phyloP scores from a whole-genome alignment of 92 coral and sea anemone species.

The Zoanthus solanderi region DNA sequence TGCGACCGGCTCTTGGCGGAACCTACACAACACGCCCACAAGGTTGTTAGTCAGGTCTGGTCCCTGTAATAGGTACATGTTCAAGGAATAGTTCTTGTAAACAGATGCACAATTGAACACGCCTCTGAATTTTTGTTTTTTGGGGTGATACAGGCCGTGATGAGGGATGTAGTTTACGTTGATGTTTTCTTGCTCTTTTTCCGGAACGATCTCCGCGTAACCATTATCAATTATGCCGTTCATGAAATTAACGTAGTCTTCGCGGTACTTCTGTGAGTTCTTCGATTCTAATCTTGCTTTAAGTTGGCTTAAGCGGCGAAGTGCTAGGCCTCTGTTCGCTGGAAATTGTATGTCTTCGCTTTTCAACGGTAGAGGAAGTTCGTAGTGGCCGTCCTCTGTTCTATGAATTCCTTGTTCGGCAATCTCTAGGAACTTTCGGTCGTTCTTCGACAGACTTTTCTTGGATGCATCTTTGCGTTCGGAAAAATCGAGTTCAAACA shows the following conservation, averaged over 20 bases:
- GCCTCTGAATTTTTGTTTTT: conserved; percentile 42
- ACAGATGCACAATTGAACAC: conserved; percentile 47
- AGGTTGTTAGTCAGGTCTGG: conserved; percentile 61
- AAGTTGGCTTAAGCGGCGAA: conserved; percentile 3
- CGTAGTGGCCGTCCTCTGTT: conserved; percentile 5
- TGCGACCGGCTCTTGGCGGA: conserved; percentile 57
- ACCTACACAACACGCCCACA: conserved; percentile 54
- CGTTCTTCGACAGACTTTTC: not conserved
- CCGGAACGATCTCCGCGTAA: conserved; percentile 41
- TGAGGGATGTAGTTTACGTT: conserved; percentile 56
- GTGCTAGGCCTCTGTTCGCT: conserved; percentile 1
- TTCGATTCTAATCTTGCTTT: conserved; percentile 6
- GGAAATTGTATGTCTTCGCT: not conserved
- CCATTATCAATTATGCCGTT: conserved; percentile 57
- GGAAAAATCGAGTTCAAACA: not conserved
- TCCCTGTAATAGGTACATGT: conserved; percentile 59
- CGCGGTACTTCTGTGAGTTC: conserved; percentile 27
- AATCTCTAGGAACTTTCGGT: not conserved
- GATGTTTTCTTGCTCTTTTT: not conserved
- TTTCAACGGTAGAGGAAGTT: not conserved
- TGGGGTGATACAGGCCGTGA: conserved; percentile 65
- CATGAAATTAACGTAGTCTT: conserved; percentile 57
- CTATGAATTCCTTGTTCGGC: conserved; percentile 4
- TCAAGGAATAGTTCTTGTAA: conserved; percentile 27
- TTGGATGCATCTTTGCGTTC: not conserved